Conservation (phyloP, 2,888 invertebrate species). For the Campoplex nolae region DNA sequence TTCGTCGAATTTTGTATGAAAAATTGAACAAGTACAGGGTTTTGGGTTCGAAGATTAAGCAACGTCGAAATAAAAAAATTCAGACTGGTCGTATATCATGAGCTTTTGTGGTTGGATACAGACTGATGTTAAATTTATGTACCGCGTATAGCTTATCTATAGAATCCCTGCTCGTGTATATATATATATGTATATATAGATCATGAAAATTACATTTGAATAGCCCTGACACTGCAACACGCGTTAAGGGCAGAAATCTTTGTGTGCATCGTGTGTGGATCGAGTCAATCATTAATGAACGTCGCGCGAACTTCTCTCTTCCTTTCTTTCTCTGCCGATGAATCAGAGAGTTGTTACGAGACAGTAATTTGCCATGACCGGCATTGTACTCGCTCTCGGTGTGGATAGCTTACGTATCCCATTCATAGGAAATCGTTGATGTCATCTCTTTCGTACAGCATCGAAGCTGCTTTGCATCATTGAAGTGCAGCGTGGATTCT, state of each 20-base stretch:
- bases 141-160: slow-evolving; percentile 16
- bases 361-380: slow-evolving; percentile 2
- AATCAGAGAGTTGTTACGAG: slow-evolving; percentile 44
- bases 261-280: slow-evolving; percentile 30
- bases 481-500: not conserved
- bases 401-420: slow-evolving; percentile 4
- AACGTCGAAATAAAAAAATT: not conserved
- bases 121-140: slow-evolving; percentile 14
- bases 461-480: not conserved
- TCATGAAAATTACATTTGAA: slow-evolving; percentile 34
- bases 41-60: not conserved
- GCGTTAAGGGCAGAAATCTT: slow-evolving; percentile 13
- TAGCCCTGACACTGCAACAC: slow-evolving; percentile 22
- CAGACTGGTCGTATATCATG: not conserved
- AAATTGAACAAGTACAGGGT: not conserved
- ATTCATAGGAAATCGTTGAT: slow-evolving; percentile 27
- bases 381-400: not conserved
- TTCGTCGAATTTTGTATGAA: not conserved
- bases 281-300: slow-evolving; percentile 58
- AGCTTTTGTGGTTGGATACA: not conserved
- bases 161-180: not conserved
- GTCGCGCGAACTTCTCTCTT: not conserved
- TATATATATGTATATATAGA: not conserved
- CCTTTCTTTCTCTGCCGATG: slow-evolving; percentile 4
- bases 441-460: not conserved